Evolutionary conservation across 2,113 vertebrate genomes (phyloP).

Genomic region (Heliornis fulica): DNA sequence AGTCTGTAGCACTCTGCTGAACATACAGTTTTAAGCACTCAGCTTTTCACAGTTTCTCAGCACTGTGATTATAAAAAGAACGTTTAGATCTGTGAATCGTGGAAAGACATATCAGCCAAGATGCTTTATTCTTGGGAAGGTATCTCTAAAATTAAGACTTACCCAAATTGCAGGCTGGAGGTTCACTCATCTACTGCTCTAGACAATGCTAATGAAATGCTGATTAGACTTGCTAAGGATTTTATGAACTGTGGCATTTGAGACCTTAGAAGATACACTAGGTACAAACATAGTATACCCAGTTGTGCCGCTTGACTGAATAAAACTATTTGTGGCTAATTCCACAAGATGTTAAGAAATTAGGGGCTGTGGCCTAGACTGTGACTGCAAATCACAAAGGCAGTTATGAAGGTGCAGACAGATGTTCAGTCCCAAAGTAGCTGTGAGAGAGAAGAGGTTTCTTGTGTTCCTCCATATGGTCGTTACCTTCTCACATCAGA

Average conservation of each 20-base stretch:
- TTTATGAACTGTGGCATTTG: neutral
- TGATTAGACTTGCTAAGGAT: neutral
- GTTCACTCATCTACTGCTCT: neutral
- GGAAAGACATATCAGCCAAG: neutral
- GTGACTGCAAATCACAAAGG: neutral
- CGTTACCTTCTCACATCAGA: neutral
- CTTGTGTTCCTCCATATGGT: neutral
- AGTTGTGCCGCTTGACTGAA: neutral
- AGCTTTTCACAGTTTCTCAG: neutral
- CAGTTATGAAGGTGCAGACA: neutral
- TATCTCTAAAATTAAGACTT: neutral
- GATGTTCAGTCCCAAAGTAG: neutral
- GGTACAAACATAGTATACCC: neutral
- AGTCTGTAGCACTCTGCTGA: neutral
- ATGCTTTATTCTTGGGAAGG: constrained; percentile 14
- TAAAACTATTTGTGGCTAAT: neutral
- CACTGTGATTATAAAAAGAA: neutral
- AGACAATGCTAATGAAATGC: neutral
- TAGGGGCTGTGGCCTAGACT: neutral
- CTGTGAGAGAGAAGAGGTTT: neutral
- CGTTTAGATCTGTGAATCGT: constrained; percentile 27
- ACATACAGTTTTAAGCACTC: neutral
- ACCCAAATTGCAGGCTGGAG: neutral
- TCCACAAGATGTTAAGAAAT: neutral
- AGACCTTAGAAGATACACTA: neutral